phyloP scores from a whole-genome alignment of 2,888 invertebrate genomes.

The Lottia gigantea region DNA sequence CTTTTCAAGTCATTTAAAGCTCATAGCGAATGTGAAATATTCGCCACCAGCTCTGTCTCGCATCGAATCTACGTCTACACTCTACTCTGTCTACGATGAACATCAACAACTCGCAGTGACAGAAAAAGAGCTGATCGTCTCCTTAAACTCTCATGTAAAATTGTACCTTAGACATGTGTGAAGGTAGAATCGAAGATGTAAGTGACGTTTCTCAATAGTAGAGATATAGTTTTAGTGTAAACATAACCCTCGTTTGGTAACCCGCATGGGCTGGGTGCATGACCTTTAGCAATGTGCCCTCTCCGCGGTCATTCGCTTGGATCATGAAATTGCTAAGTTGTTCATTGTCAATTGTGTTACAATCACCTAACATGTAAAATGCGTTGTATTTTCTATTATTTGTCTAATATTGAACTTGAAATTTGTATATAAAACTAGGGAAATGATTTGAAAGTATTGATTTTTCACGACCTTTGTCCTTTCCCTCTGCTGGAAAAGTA shows the following conservation, averaged over 20 bases:
- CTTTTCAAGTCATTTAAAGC: neutral
- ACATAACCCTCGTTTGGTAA: constrained; percentile 43
- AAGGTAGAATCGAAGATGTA: too few species aligned
- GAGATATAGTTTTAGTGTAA: constrained; percentile 27
- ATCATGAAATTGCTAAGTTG: too few species aligned
- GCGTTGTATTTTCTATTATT: neutral
- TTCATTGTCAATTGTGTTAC: neutral
- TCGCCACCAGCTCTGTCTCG: neutral
- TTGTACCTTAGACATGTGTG: too few species aligned
- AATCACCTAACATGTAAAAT: neutral
- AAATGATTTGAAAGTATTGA: constrained; percentile 29
- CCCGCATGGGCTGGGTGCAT: constrained; percentile 52
- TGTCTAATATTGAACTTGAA: neutral
- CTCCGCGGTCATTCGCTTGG: constrained; percentile 7
- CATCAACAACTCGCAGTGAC: neutral
- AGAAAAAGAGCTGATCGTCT: too few species aligned
- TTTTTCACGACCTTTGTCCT: constrained; percentile 59
- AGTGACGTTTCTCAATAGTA: too few species aligned
- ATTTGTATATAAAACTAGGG: neutral
- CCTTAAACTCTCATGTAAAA: too few species aligned
- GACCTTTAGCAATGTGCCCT: constrained; percentile 59
- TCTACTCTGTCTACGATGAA: neutral
- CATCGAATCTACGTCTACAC: neutral
- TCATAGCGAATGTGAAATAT: neutral
- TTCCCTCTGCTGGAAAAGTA: constrained; percentile 47